A percentile compares a stretch with the other conserved stretches of the same genome.
These are phyloP conservation scores for Etheostoma cragini DNA, from an alignment of 2,113 vertebrate species.

Conservation along the genomic window DNA sequence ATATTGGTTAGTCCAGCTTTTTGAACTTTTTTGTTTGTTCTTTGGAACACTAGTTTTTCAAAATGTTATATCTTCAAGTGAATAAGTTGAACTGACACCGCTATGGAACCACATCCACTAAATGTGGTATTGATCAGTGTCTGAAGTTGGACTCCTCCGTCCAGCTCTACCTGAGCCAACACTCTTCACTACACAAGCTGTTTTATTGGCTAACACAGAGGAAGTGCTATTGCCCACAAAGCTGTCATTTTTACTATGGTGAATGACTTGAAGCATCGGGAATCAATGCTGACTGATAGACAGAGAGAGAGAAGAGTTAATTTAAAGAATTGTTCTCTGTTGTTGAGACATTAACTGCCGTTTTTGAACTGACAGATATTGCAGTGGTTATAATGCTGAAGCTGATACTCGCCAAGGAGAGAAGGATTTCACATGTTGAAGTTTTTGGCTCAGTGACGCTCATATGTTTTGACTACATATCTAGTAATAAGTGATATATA, in stretches of 20 bases:
- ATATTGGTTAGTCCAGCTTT: neutral
- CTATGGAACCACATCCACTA: conserved; percentile 30
- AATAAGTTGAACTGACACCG: conserved; percentile 30
- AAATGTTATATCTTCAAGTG: conserved; percentile 1
- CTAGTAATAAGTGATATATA: conserved; percentile 52
- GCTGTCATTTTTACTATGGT: conserved; percentile 44
- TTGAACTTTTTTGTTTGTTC: too few species aligned
- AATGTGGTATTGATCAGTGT: conserved; percentile 57
- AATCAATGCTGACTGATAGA: conserved; percentile 30
- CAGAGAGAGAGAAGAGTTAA: conserved; percentile 4
- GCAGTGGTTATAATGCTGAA: neutral
- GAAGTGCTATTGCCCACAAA: conserved; percentile 36
- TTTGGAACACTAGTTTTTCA: neutral
- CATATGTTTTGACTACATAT: conserved; percentile 49
- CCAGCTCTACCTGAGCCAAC: conserved; percentile 26
- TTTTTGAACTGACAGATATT: conserved; percentile 5
- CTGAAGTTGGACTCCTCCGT: conserved; percentile 31
- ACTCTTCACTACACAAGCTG: conserved; percentile 29
- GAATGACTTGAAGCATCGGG: conserved; percentile 26
- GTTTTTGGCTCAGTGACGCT: conserved; percentile 13
- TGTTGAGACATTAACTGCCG: neutral
- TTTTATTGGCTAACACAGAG: conserved; percentile 30
- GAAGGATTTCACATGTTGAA: neutral
- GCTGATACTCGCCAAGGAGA: conserved; percentile 3
- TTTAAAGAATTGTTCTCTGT: conserved; percentile 15